Evolutionary conservation across 2,113 vertebrate genomes (phyloP).

Genomic region (Hylia prasina): DNA sequence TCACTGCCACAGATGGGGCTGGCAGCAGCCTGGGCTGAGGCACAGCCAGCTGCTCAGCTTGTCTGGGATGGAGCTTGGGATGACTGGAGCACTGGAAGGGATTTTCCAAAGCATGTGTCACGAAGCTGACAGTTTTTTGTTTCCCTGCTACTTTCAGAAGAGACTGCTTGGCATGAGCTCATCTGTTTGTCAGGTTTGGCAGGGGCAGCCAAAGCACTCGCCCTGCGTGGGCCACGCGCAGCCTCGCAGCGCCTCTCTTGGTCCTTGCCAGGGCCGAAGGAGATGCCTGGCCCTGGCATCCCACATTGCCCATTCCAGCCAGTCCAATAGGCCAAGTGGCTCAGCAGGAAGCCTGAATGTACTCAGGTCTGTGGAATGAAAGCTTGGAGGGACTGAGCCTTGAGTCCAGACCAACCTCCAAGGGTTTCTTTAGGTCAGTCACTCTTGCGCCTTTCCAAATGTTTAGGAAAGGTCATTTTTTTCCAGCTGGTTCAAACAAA

Average conservation of each 20-base stretch:
- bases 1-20: not conserved
- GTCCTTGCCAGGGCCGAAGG: not conserved
- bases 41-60: not conserved
- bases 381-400: not conserved
- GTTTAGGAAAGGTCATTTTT: not conserved
- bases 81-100: not conserved
- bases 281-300: not conserved
- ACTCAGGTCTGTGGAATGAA: not conserved
- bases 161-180: not conserved
- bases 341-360: not conserved
- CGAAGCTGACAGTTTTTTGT: not conserved
- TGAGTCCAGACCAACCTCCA: not conserved
- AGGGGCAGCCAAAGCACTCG: not conserved
- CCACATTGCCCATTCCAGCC: not conserved
- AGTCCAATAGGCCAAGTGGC: fast-evolving
- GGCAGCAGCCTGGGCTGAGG: not conserved
- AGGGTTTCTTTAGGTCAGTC: constrained; percentile 1
- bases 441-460: not conserved
- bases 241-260: not conserved
- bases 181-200: not conserved
- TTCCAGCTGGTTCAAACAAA: not conserved
- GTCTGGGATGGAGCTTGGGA: not conserved
- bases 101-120: not conserved
- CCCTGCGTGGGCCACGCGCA: fast-evolving
- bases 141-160: not conserved